Base-by-base conservation (phyloP, 1,140 invertebrate species). In the Pogonomyrmex barbatus region DNA sequence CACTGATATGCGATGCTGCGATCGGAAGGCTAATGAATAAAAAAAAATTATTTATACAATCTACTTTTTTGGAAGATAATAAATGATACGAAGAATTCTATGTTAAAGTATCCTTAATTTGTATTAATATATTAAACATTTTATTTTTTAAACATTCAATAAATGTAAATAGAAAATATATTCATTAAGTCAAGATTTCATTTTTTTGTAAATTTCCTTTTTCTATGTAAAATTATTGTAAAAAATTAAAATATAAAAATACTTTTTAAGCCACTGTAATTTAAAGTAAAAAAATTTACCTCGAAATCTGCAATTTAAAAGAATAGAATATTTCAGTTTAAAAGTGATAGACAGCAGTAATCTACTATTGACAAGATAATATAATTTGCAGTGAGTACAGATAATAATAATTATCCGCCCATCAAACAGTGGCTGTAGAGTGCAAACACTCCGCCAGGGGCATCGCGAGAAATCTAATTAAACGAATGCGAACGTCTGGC, bases 391-490 rank as follows among this genome's bases (percentile, higher is more conserved):
- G 12, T 24, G 14, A 47, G 17, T 60, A 47, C 4, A 47, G 50
- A 67, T 67, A 79, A 54, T 52, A 52, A 79, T 52, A 9, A 79
- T 68, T 45, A 60, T 39, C 62, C 33, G 17, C 42, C 6, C 12
- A 12, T 81, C 63, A 52, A 81, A 67, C 3, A 47, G 47, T 81
- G 24, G 36, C 24, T 39, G 14, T 14, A 63, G 60, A n/a, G 45
- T 36, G 24, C 58, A 17, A 50, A 45, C 60, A 12, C 14, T 81
- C 63, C 52, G n/a, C n/a, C 24, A 50, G 4, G n/a, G 36, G n/a
- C 54, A 68, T 42, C 50, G 47, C 78, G 63, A 56, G 52, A 70
- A 70, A 70, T 81, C 39, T 70, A 81, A 81, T 81, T 81, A 70
- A 81, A 81, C 39, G 78, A 81, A 9, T 70, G 33, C 62, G 6